phyloP scores from a whole-genome alignment of 2,797 vertebrate species.

The Sebastes trivittatus region DNA sequence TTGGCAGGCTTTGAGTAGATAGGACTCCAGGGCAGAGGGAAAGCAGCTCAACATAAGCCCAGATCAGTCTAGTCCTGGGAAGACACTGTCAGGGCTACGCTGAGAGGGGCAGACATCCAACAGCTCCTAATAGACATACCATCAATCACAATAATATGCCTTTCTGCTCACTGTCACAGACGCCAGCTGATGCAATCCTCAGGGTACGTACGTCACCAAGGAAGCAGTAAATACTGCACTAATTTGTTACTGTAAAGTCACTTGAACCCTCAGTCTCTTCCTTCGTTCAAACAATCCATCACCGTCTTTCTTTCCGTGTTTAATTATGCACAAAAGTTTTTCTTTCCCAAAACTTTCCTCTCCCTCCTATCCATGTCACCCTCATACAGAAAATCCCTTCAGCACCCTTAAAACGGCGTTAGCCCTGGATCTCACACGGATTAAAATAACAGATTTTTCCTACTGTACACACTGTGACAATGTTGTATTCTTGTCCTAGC shows the following conservation, averaged over 20 bases:
- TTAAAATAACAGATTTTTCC: constrained; percentile 26
- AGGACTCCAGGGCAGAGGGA: constrained; percentile 41
- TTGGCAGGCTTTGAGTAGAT: constrained; percentile 58
- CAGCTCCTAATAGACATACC: constrained; percentile 51
- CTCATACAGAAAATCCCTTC: constrained; percentile 3
- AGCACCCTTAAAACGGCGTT: neutral
- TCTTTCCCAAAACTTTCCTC: constrained; percentile 1
- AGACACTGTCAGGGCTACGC: constrained; percentile 48
- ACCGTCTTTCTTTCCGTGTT: neutral
- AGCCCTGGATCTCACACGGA: constrained; percentile 9
- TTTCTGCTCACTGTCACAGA: constrained; percentile 39
- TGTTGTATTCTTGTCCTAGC: constrained; percentile 10
- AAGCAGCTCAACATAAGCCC: constrained; percentile 72
- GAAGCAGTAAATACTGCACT: constrained; percentile 54
- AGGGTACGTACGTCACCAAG: constrained; percentile 3
- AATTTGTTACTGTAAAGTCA: constrained; percentile 51
- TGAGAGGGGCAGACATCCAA: constrained; percentile 37
- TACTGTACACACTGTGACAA: constrained; percentile 19
- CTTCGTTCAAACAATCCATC: constrained; percentile 13
- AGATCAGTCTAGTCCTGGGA: constrained; percentile 67
- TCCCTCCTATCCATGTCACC: neutral
- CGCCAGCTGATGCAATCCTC: constrained; percentile 32
- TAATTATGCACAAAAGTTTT: constrained; percentile 5
- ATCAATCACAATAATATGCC: constrained; percentile 56
- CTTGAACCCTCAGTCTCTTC: neutral